Evolutionary conservation across 2,113 vertebrate species (phyloP).

Genomic region (Oreotrochilus melanogaster): DNA sequence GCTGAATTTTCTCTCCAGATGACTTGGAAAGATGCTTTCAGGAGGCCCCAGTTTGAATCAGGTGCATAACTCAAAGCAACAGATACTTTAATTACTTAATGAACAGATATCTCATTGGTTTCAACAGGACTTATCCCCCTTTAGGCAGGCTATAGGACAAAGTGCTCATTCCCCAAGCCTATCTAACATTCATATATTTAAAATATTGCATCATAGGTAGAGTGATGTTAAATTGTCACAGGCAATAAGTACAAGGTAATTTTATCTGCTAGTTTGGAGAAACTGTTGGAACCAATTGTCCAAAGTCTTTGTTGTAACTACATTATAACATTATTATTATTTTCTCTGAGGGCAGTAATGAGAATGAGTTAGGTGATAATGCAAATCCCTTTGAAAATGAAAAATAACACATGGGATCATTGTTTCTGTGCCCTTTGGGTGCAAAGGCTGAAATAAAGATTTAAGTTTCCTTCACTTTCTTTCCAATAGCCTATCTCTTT

Average conservation of each 20-base stretch:
- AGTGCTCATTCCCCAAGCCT: background rate
- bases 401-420: background rate
- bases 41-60: background rate
- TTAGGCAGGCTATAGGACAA: background rate
- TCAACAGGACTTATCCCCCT: background rate
- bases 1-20: background rate
- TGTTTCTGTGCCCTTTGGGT: background rate
- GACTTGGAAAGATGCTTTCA: background rate
- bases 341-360: background rate
- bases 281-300: background rate
- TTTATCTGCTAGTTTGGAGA: background rate
- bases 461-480: background rate
- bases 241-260: background rate
- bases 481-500: conserved; percentile 38
- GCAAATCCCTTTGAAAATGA: conserved; percentile 23
- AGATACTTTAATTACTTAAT: background rate
- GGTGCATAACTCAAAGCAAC: background rate
- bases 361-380: conserved; percentile 6
- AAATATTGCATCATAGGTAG: background rate
- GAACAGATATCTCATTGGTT: background rate
- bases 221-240: background rate
- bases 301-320: background rate
- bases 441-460: background rate
- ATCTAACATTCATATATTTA: background rate
- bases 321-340: background rate